A percentile compares a stretch with the other conserved stretches of the same genome.
Evolutionary conservation across 2,113 vertebrate genomes (phyloP).

Genomic region (Campylorhamphus procurvoides): DNA sequence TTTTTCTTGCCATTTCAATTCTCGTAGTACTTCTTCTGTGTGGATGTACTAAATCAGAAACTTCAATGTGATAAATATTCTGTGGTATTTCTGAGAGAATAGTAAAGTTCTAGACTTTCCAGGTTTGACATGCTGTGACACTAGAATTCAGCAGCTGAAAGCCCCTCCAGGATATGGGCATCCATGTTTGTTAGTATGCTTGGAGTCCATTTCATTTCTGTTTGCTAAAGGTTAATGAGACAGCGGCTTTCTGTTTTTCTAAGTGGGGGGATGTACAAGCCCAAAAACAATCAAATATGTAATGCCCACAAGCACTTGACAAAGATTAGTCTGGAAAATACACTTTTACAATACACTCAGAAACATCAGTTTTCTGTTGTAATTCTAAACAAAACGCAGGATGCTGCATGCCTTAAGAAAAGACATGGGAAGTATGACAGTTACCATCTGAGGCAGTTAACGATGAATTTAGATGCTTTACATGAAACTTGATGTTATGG

Average conservation of each 20-base stretch:
- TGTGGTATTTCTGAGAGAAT: not conserved
- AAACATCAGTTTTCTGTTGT: not conserved
- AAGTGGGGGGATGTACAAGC: not conserved
- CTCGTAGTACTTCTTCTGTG: not conserved
- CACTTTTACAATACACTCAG: not conserved
- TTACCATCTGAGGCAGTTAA: not conserved
- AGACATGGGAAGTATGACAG: not conserved
- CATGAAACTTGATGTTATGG: not conserved
- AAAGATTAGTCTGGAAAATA: not conserved
- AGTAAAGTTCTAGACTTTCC: not conserved
- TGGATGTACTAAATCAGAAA: not conserved
- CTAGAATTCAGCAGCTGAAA: not conserved
- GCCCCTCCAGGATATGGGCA: not conserved
- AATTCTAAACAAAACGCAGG: not conserved
- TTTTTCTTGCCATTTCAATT: not conserved
- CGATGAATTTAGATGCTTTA: not conserved
- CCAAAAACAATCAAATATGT: not conserved
- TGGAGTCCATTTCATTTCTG: not conserved
- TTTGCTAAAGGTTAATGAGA: not conserved
- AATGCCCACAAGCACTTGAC: not conserved
- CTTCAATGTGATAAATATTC: not conserved
- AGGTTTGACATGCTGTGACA: not conserved
- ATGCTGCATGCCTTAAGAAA: not conserved
- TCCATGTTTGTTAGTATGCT: not conserved
- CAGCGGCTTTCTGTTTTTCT: not conserved